These are phyloP conservation scores for Tetranychus urticae DNA, from an alignment of 1,140 invertebrate species.

Conservation along the genomic window DNA sequence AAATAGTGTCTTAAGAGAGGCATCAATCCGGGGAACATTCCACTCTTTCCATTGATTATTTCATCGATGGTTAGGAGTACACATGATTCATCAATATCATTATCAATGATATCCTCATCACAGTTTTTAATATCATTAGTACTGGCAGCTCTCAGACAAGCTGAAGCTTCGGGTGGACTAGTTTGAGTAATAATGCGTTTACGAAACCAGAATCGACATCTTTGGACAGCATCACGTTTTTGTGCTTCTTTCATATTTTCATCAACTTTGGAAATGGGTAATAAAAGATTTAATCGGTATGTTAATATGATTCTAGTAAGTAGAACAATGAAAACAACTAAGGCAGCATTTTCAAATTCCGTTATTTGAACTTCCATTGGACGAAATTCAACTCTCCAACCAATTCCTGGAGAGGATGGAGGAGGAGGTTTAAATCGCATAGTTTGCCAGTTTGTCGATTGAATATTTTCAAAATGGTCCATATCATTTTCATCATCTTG, in stretches of 20 bases:
- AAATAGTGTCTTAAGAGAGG: constrained; percentile 81
- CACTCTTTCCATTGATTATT: constrained; percentile 89
- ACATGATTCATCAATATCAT: constrained; percentile 4
- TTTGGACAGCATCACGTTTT: constrained; percentile 54
- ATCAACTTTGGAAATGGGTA: constrained; percentile 89
- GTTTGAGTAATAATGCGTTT: constrained; percentile 39
- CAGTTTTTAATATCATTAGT: neutral
- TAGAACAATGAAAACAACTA: constrained; percentile 92
- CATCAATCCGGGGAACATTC: constrained; percentile 77
- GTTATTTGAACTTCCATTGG: constrained; percentile 96
- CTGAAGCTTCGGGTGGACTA: constrained; percentile 17
- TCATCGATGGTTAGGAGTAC: constrained; percentile 66
- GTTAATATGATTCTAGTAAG: constrained; percentile 88
- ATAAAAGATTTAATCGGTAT: constrained; percentile 82
- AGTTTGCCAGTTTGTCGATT: constrained; percentile 99
- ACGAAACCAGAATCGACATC: constrained; percentile 74
- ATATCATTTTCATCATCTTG: constrained; percentile 81
- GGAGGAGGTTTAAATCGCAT: constrained; percentile 95
- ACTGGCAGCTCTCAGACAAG: constrained; percentile 6
- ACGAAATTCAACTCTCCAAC: constrained; percentile 97
- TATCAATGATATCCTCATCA: neutral
- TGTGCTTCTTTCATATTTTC: constrained; percentile 93
- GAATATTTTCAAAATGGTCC: constrained; percentile 99
- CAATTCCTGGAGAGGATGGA: constrained; percentile 74
- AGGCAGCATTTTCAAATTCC: constrained; percentile 98